Conservation (phyloP, 2,888 invertebrate species). For the Tachystola acroxantha region DNA sequence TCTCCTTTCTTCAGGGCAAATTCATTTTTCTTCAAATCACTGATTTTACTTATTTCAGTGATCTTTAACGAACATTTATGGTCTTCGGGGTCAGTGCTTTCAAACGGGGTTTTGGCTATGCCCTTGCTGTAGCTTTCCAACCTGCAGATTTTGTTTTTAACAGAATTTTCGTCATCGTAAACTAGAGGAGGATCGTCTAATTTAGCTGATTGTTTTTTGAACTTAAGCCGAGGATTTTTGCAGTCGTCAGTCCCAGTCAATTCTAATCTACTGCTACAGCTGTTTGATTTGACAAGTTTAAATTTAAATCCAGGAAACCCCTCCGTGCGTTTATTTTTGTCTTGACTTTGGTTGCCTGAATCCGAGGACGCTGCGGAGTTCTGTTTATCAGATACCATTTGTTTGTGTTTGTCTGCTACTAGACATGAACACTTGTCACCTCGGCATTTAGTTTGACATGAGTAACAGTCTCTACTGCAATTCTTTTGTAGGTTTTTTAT, state of each 20-base stretch:
- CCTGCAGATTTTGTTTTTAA: slow-evolving; percentile 71
- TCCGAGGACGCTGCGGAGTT: slow-evolving; percentile 33
- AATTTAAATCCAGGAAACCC: slow-evolving; percentile 85
- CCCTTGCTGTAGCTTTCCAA: slow-evolving; percentile 72
- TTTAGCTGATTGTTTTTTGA: slow-evolving; percentile 49
- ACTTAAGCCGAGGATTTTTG: slow-evolving; percentile 66
- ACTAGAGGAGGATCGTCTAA: slow-evolving; percentile 64
- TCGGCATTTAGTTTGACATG: slow-evolving; percentile 67
- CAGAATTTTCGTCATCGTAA: slow-evolving; percentile 67
- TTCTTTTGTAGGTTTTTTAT: slow-evolving; percentile 78
- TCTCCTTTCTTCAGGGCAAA: slow-evolving; percentile 20
- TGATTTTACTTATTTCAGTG: slow-evolving; percentile 23
- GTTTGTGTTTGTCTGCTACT: slow-evolving; percentile 57
- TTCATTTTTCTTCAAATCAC: slow-evolving; percentile 20
- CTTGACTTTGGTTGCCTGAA: slow-evolving; percentile 37
- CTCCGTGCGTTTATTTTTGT: slow-evolving; percentile 48
- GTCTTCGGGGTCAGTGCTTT: slow-evolving; percentile 48
- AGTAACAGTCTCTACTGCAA: slow-evolving; percentile 70
- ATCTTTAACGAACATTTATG: slow-evolving; percentile 32
- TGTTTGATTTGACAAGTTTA: slow-evolving; percentile 90
- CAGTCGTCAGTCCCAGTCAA: slow-evolving; percentile 83
- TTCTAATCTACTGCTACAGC: slow-evolving; percentile 90
- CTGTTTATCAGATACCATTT: slow-evolving; percentile 43
- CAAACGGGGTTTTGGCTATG: slow-evolving; percentile 63
- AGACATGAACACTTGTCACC: slow-evolving; percentile 74